Base-by-base conservation (phyloP, 2,888 invertebrate species). In the Tetropium fuscum region DNA sequence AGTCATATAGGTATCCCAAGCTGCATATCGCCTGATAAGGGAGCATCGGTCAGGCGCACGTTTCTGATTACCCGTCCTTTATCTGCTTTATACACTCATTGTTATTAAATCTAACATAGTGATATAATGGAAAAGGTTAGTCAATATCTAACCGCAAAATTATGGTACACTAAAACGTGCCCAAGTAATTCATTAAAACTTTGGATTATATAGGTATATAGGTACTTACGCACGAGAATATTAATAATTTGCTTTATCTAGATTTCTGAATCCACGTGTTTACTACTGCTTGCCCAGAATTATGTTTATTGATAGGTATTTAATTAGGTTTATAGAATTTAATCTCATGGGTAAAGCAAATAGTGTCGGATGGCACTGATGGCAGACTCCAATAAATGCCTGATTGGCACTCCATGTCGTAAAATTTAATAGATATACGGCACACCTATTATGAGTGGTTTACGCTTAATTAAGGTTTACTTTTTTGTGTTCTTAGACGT, bases 21-120 rank as follows among this genome's bases (percentile, higher is more conserved):
- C 78, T 78, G 78, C 76, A 75, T 75, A 77, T 75, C 75, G 72
- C 60, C 74, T 76, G 79, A 79, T 79, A 79, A 79, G 75, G 71
- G 72, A 74, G 76, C 77, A 78, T 73, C 73, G 73, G 74, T 71
- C 72, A 70, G 77, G 73, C 79, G 78, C 77, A 77, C 78, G 78
- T 75, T 72, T 66, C 68, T 72, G 75, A 76, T 78, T 77, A 74
- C 70, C 60, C 60, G 69, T 71, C 75, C 75, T 76, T 76, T 78
- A 78, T 78, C 78, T 70, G 70, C 73, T 68, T 69, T 74, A 66
- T 74, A 74, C 76, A 76, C 76, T 75, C 66, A 69, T 66, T 66
- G 66, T 34, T 38, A 36, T 48, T 36, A 13, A 20, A 48, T 48
- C 48, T 48, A 48, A 48, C 36, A 15, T 48, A 16, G 8, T 22